A percentile compares a stretch with the other conserved stretches of the same genome.
Evolutionary conservation across 2,113 vertebrate species (phyloP).

Genomic region (Xiphias gladius): DNA sequence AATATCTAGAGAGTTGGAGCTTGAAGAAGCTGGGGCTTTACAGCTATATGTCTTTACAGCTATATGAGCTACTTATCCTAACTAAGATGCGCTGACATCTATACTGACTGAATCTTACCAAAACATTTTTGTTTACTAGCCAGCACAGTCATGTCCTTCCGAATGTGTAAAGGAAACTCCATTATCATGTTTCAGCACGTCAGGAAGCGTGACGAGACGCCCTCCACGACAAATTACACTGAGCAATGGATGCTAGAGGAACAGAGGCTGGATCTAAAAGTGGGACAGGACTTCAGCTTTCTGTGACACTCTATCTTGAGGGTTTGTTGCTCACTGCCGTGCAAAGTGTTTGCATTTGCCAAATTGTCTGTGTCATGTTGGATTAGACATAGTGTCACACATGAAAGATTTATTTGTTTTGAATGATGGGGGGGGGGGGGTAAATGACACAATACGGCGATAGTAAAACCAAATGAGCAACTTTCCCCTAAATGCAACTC

Average conservation of each 20-base stretch:
- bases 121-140: neutral
- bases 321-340: constrained; percentile 5
- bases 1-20: neutral
- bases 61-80: neutral
- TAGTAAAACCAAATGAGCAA: constrained; percentile 22
- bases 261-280: constrained; percentile 27
- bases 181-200: constrained; percentile 4
- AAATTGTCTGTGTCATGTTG: constrained; percentile 40
- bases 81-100: neutral
- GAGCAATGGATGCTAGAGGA: neutral
- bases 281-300: constrained; percentile 26
- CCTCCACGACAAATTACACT: constrained; percentile 22
- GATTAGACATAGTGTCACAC: constrained; percentile 1
- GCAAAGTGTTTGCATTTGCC: constrained; percentile 35
- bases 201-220: constrained; percentile 25
- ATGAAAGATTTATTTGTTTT: constrained; percentile 20
- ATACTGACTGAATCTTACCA: neutral
- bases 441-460: neutral
- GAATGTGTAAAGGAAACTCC: neutral
- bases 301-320: constrained; percentile 15
- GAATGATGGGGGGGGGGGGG: neutral
- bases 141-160: neutral
- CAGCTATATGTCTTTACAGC: neutral
- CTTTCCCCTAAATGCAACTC: constrained; percentile 16
- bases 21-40: neutral